Evolutionary conservation across 2,888 invertebrate species (phyloP).

Genomic region (Chirona hameri): DNA sequence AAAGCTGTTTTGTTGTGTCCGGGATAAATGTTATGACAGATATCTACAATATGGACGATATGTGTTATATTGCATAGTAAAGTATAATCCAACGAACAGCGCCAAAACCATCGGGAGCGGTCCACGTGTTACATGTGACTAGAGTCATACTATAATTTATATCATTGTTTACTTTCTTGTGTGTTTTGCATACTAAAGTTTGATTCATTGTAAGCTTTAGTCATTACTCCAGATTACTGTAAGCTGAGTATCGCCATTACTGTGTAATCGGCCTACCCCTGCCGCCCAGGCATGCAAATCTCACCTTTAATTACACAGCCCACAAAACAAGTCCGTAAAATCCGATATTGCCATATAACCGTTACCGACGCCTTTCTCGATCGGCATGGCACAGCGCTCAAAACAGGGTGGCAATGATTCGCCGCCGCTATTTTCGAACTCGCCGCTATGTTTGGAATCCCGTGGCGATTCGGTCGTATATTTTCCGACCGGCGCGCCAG

Average conservation of each 20-base stretch:
- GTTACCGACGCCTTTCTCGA: background rate
- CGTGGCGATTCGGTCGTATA: background rate
- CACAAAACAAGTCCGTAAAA: background rate
- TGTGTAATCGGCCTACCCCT: background rate
- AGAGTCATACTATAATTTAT: too few relatives aligned
- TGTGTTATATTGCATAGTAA: too few relatives aligned
- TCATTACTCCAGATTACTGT: too few relatives aligned
- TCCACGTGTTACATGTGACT: too few relatives aligned
- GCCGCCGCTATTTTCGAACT: background rate
- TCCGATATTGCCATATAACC: background rate
- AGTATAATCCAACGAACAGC: too few relatives aligned
- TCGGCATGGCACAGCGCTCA: background rate
- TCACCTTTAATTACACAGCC: background rate
- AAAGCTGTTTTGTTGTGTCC: too few relatives aligned
- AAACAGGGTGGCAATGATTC: background rate
- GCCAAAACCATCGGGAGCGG: too few relatives aligned
- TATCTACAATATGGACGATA: too few relatives aligned
- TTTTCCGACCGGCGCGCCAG: background rate
- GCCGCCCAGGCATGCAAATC: conserved; percentile 7
- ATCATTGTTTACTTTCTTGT: too few relatives aligned
- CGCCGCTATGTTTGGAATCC: background rate
- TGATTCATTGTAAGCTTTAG: too few relatives aligned
- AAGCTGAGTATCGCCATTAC: background rate
- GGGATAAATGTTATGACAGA: too few relatives aligned
- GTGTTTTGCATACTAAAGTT: too few relatives aligned